Percentiles rank a stretch among this genome's conserved stretches.
Conservation (phyloP, 2,797 vertebrate genomes). For the Mormyrops attenuatus region DNA sequence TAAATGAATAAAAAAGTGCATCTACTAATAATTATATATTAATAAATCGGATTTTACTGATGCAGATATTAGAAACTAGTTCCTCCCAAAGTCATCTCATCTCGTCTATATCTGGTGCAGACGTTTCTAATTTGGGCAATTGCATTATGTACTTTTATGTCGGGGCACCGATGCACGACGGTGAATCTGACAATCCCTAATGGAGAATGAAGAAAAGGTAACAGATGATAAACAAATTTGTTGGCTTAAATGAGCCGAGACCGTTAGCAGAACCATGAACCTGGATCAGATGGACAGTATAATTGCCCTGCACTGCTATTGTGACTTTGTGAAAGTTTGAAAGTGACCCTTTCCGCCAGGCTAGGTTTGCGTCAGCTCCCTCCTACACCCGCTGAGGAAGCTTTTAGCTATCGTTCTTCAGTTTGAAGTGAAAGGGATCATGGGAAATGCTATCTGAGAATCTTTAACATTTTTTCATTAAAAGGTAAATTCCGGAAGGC, state of each 20-base stretch:
- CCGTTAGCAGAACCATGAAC: not conserved
- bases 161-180: not conserved
- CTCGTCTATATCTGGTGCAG: not conserved
- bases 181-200: not conserved
- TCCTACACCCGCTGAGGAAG: not conserved
- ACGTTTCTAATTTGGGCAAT: not conserved
- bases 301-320: not conserved
- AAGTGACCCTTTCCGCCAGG: not conserved
- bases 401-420: not conserved
- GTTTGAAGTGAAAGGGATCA: not conserved
- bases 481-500: conserved; percentile 53
- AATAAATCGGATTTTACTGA: not conserved
- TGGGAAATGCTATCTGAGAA: not conserved
- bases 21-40: not conserved
- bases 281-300: not conserved
- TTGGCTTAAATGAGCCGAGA: not conserved
- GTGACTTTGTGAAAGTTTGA: not conserved
- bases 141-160: not conserved
- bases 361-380: not conserved
- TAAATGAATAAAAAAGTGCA: not conserved
- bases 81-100: not conserved
- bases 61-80: not conserved
- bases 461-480: conserved; percentile 22
- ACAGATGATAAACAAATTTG: not conserved
- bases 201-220: not conserved